These are phyloP conservation scores for Tragelaphus imberbis DNA, from an alignment of 2,113 vertebrate species.

Conservation along the genomic window DNA sequence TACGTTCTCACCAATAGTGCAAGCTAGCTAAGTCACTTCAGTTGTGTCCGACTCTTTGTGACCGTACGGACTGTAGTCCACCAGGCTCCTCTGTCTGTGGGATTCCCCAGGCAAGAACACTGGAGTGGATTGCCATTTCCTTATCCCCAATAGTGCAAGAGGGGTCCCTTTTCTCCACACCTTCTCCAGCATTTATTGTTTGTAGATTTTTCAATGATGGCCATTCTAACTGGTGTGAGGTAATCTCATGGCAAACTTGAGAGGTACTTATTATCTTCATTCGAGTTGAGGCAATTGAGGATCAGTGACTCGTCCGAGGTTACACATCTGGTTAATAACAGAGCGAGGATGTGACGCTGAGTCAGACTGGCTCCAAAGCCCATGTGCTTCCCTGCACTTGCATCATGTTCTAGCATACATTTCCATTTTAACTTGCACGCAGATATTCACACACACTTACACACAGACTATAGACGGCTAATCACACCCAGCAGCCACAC, in stretches of 20 bases:
- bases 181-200: background rate
- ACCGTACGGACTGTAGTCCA: no score
- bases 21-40: background rate
- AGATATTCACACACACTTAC: background rate
- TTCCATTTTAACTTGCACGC: background rate
- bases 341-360: background rate
- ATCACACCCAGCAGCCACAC: background rate
- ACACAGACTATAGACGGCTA: slow-evolving; percentile 1
- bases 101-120: no score
- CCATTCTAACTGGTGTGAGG: background rate
- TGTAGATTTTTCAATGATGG: background rate
- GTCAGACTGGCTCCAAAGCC: background rate
- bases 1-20: background rate
- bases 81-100: no score
- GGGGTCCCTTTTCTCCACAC: background rate
- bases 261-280: background rate
- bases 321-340: background rate
- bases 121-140: no score
- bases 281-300: background rate
- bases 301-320: background rate
- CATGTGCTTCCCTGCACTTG: background rate
- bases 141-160: background rate
- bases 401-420: background rate
- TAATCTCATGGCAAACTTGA: background rate
- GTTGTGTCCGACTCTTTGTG: no score